Percentiles rank a stretch among this genome's conserved stretches.
Evolutionary conservation across 2,113 vertebrate genomes (phyloP).

Genomic region (Xenus cinereus): DNA sequence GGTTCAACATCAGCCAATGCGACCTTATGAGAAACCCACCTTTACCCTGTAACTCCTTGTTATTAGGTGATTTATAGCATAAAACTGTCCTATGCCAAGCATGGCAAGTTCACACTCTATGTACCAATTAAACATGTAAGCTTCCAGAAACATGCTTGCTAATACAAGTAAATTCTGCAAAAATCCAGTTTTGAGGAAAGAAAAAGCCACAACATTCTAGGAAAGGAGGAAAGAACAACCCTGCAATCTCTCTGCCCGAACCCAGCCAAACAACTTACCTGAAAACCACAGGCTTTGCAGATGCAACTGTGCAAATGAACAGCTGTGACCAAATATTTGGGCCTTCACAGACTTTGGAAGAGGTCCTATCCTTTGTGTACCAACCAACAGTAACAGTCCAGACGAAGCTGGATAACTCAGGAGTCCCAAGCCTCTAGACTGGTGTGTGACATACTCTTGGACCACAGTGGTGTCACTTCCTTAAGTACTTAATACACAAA

Average conservation of each 20-base stretch:
- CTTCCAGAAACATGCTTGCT: not conserved
- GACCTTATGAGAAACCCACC: not conserved
- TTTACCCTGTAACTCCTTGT: not conserved
- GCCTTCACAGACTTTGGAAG: not conserved
- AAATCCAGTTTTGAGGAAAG: not conserved
- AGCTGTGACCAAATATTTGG: not conserved
- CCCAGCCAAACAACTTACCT: not conserved
- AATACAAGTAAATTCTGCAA: not conserved
- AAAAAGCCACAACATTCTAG: not conserved
- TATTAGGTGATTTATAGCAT: not conserved
- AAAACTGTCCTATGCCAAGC: not conserved
- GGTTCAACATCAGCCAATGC: not conserved
- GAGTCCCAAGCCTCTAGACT: not conserved
- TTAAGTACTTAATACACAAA: not conserved
- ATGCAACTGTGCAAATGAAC: not conserved
- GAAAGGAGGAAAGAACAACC: not conserved
- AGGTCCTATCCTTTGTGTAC: not conserved
- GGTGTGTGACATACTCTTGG: not conserved
- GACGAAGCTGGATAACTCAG: fast-evolving
- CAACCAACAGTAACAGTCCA: not conserved
- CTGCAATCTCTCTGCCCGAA: not conserved
- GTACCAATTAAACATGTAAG: not conserved
- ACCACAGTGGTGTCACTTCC: not conserved
- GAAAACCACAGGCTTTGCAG: not conserved
- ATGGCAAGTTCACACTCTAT: not conserved